Percentiles rank a stretch among this genome's conserved stretches.
These are phyloP conservation scores for Petaurus breviceps DNA, from an alignment of 2,113 vertebrate species.

Conservation along the genomic window DNA sequence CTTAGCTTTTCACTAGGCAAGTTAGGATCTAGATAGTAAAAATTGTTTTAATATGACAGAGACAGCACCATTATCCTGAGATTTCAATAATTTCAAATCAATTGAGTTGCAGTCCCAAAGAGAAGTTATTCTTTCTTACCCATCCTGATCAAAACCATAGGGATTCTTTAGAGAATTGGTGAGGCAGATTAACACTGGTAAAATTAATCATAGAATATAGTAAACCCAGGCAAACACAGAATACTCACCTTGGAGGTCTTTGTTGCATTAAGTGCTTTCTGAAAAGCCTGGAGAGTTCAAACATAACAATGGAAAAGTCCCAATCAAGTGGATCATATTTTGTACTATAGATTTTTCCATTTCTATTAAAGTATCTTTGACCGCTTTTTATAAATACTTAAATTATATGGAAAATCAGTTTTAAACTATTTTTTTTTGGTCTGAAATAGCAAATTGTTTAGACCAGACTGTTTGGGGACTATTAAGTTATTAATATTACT, in stretches of 20 bases:
- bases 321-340: not conserved
- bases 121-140: not conserved
- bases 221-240: not conserved
- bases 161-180: constrained; percentile 3
- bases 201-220: not conserved
- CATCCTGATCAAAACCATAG: not conserved
- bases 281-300: not conserved
- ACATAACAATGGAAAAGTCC: not conserved
- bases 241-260: not conserved
- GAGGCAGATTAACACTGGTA: not conserved
- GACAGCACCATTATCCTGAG: constrained; percentile 10
- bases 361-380: not conserved
- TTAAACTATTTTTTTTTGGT: not conserved
- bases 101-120: constrained; percentile 4
- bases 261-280: not conserved
- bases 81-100: constrained; percentile 19
- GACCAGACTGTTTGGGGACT: not conserved
- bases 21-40: constrained; percentile 6
- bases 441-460: not conserved
- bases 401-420: not conserved
- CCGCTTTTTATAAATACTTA: not conserved
- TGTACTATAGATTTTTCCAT: not conserved
- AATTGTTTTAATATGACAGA: not conserved
- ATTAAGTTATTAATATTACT: not conserved
- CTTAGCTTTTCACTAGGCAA: not conserved